A percentile compares a stretch with the other conserved stretches of the same genome.
Conservation (phyloP, 2,888 invertebrate species). For the Acanthosepion pharaonis region DNA sequence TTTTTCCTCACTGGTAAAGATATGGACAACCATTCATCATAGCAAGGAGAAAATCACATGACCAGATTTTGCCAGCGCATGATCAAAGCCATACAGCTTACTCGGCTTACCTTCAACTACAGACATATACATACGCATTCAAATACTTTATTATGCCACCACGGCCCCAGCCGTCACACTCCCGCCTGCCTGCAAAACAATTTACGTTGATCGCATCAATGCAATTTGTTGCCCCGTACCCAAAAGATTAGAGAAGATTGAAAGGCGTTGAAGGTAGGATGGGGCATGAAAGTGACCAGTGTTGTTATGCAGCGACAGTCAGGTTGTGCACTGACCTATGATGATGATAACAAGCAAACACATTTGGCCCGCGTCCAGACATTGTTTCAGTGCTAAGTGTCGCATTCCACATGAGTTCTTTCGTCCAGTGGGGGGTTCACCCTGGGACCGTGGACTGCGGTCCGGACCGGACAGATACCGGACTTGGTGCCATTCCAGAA, state of each 20-base stretch:
- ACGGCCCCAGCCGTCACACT: not conserved
- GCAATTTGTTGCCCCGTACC: constrained; percentile 11
- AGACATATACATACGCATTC: not conserved
- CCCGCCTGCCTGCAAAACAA: not conserved
- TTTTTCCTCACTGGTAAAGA: not conserved
- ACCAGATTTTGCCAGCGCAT: not conserved
- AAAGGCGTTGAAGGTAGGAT: not conserved
- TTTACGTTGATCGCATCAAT: constrained; percentile 20
- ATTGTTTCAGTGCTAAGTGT: constrained; percentile 33
- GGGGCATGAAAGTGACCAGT: not conserved
- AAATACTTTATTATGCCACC: not conserved
- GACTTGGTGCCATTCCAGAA: not conserved
- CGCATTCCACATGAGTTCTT: constrained; percentile 33
- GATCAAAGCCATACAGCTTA: not conserved
- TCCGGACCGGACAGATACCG: not conserved
- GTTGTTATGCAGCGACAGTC: not conserved
- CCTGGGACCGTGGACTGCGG: not conserved
- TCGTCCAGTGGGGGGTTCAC: not conserved
- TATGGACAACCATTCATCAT: not conserved
- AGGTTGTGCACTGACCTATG: not conserved
- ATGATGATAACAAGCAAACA: not conserved
- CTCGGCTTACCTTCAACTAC: rapidly evolving
- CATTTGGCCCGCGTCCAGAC: not conserved
- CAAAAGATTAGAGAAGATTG: not conserved
- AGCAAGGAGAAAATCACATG: not conserved